These are phyloP conservation scores for Serinus canaria DNA, from an alignment of 2,113 vertebrate species.

Conservation along the genomic window DNA sequence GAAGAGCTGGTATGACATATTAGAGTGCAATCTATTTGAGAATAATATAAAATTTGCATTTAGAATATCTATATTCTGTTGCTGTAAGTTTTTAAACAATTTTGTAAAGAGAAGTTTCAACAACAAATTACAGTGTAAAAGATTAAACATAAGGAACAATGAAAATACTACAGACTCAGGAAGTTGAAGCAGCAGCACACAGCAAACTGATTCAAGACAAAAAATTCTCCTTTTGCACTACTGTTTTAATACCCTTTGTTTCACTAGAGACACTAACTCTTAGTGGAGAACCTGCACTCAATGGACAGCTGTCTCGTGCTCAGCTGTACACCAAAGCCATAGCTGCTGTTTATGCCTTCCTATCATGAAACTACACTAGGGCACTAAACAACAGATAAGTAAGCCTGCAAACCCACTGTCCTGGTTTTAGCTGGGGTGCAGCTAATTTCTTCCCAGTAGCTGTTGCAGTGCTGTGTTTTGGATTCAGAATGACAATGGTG, in stretches of 20 bases:
- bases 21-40: neutral
- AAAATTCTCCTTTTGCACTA: neutral
- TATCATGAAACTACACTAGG: neutral
- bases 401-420: neutral
- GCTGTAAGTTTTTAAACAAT: neutral
- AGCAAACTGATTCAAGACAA: neutral
- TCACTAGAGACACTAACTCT: neutral
- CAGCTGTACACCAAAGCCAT: neutral
- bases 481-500: neutral
- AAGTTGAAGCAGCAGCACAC: neutral
- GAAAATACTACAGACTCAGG: neutral
- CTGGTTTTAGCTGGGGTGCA: neutral
- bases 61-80: neutral
- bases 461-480: neutral
- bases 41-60: neutral
- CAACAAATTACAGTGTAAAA: neutral
- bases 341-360: neutral
- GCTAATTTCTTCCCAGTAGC: neutral
- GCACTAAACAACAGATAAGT: neutral
- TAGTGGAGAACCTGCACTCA: neutral
- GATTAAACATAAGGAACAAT: neutral
- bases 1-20: neutral
- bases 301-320: neutral
- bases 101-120: neutral
- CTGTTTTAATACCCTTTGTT: neutral